A percentile compares a stretch with the other conserved stretches of the same genome.
Evolutionary conservation across 2,113 vertebrate species (phyloP).

Genomic region (Coregonus clupeaformis): DNA sequence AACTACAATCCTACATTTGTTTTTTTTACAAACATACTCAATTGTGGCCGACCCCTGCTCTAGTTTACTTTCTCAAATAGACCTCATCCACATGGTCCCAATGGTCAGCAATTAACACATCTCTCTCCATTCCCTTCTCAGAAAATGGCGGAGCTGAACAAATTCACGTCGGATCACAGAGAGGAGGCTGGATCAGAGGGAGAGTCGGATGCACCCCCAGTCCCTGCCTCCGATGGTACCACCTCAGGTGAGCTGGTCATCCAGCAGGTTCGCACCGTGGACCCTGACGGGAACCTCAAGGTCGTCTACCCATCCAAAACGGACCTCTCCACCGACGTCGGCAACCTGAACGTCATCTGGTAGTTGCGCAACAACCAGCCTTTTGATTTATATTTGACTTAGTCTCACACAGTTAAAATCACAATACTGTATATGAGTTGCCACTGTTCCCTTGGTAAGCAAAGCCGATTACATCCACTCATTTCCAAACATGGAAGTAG

Average conservation of each 20-base stretch:
- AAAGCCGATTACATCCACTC: background rate
- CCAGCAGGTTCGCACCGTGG: conserved; percentile 89
- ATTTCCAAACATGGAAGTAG: background rate
- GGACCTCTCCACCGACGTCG: conserved; percentile 72
- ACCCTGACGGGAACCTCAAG: conserved; percentile 84
- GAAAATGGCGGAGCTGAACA: conserved; percentile 96
- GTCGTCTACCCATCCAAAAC: conserved; percentile 95
- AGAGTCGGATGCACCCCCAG: conserved; percentile 43
- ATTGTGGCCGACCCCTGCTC: too few species aligned
- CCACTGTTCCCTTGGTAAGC: background rate
- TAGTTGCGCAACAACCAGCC: conserved; percentile 55
- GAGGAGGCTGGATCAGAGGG: conserved; percentile 73
- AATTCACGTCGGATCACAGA: conserved; percentile 71
- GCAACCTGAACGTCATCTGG: conserved; percentile 79
- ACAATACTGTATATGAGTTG: background rate
- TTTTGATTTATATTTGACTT: background rate
- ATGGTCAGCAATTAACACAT: background rate
- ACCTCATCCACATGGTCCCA: background rate
- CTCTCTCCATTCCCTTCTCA: conserved; percentile 52
- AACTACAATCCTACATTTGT: too few species aligned
- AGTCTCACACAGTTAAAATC: background rate
- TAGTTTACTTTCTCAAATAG: too few species aligned
- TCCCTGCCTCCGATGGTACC: rapidly evolving
- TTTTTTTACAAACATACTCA: too few species aligned
- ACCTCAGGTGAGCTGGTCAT: conserved; percentile 68